A percentile compares a stretch with the other conserved stretches of the same genome.
These are phyloP conservation scores for Rhingia rostrata DNA, from an alignment of 2,888 invertebrate genomes.

Conservation along the genomic window DNA sequence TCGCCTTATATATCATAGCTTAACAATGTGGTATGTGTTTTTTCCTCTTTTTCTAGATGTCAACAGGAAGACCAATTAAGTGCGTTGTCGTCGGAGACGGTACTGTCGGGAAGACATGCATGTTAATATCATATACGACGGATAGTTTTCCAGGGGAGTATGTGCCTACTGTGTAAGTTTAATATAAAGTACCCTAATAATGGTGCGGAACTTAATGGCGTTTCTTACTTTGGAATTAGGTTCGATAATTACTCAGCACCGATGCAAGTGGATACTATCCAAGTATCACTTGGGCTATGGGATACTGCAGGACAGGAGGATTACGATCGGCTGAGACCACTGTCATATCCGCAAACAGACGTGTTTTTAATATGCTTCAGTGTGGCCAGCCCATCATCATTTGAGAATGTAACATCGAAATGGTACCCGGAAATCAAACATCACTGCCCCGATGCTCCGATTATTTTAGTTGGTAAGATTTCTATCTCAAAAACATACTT, in stretches of 20 bases:
- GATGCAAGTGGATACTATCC: constrained; percentile 98
- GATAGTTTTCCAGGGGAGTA: constrained; percentile 97
- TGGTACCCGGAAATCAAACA: constrained; percentile 99
- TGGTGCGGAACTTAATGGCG: constrained; percentile 18
- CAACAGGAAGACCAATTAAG: constrained; percentile 95
- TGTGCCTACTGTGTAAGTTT: constrained; percentile 95
- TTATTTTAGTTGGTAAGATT: constrained; percentile 96
- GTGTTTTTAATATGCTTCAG: constrained; percentile 99
- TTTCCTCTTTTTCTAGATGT: constrained; percentile 85
- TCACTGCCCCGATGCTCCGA: constrained; percentile 99
- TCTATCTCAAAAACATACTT: no score
- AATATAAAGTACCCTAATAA: constrained; percentile 12
- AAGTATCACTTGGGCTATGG: constrained; percentile 98
- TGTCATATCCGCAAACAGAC: constrained; percentile 99
- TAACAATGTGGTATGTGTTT: constrained; percentile 14
- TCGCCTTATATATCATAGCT: constrained; percentile 18
- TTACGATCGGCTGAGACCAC: constrained; percentile 96
- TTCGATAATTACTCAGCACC: constrained; percentile 99
- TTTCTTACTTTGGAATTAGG: constrained; percentile 81
- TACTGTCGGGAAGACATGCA: constrained; percentile 96
- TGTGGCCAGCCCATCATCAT: constrained; percentile 99
- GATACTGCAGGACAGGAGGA: constrained; percentile 98
- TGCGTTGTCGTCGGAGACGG: constrained; percentile 97
- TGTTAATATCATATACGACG: constrained; percentile 96
- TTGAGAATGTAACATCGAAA: constrained; percentile 99